A percentile compares a stretch with the other conserved stretches of the same genome.
phyloP scores from a whole-genome alignment of 2,797 vertebrate species.

The Brachyalestes nurse region DNA sequence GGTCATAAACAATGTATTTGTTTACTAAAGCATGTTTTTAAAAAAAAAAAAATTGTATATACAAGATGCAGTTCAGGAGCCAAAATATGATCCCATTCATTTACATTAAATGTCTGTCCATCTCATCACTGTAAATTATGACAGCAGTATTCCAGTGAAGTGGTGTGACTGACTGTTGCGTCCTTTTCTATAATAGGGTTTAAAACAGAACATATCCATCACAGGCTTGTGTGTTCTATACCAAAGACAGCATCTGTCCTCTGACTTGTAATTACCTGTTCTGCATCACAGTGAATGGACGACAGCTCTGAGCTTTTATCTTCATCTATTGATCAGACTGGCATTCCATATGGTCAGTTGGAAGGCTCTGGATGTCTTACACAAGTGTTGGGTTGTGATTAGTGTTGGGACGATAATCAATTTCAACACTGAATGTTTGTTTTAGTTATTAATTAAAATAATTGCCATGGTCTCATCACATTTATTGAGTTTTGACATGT shows the following conservation, averaged over 20 bases:
- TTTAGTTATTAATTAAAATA: conserved; percentile 31
- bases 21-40: conserved; percentile 92
- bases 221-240: conserved; percentile 78
- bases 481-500: conserved; percentile 51
- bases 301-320: conserved; percentile 49
- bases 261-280: conserved; percentile 65
- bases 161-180: conserved; percentile 77
- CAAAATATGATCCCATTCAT: conserved; percentile 34
- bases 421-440: conserved; percentile 31
- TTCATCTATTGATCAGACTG: conserved; percentile 39
- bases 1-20: conserved; percentile 92
- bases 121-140: conserved; percentile 75
- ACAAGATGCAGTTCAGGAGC: conserved; percentile 79
- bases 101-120: conserved; percentile 80
- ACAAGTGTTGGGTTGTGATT: conserved; percentile 41
- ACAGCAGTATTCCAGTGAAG: conserved; percentile 80
- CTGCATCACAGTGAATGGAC: conserved; percentile 62
- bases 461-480: conserved; percentile 39
- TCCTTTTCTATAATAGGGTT: conserved; percentile 73
- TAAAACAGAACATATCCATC: conserved; percentile 69
- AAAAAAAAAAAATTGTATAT: conserved; percentile 66
- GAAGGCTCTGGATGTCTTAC: conserved; percentile 62
- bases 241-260: conserved; percentile 84
- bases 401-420: conserved; percentile 40
- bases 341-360: conserved; percentile 59